Evolutionary conservation across 2,797 vertebrate genomes (phyloP), one percentile per base, ranked within the genome.

Genomic region (Mastacembelus armatus): DNA sequence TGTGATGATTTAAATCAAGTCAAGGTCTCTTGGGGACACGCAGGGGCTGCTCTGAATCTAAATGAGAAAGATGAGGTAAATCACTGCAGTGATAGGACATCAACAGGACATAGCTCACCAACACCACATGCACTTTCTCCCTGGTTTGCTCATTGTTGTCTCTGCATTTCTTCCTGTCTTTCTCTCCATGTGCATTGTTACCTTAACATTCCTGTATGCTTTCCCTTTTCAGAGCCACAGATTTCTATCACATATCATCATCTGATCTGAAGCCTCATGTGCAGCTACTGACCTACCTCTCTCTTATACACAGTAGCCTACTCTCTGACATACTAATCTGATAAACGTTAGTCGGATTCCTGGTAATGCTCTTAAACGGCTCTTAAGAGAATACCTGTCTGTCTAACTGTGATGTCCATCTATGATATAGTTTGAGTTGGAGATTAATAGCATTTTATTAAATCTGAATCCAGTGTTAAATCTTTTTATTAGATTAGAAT

Each of bases 51-150:
- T 56, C 57, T 44, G 79, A 82, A 83, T 87, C 72, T 82, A 79
- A 89, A 88, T 78, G 73, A 68, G 86, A 66, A 36, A 43, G 59
- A 55, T 84, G 81, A 84, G 70, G 82, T 79, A 78, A 86, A 79
- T 60, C 52, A 2, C 69, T 39, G 59, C 77, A 48, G 62, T 72
- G 76, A 76, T 69, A 50, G 76, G 76, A 83, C 73, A 80, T 88
- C 84, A 88, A 84, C 83, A 84, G 78, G 85, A 90, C 74, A 65
- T 26, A 40, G 50, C 56, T 44, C 62, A 38, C 29, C 62, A 19
- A 48, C 44, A 35, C 47, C 43, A 16, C 70, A 56, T 64, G n/a
- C 73, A 80, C 74, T 86, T 76, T 85, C 62, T 75, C 47, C 69
- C 65, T 62, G 55, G 65, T 57, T 63, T 26, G 33, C 50, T 61